phyloP scores from a whole-genome alignment of 2,888 invertebrate genomes.

The Tiliacea citrago region DNA sequence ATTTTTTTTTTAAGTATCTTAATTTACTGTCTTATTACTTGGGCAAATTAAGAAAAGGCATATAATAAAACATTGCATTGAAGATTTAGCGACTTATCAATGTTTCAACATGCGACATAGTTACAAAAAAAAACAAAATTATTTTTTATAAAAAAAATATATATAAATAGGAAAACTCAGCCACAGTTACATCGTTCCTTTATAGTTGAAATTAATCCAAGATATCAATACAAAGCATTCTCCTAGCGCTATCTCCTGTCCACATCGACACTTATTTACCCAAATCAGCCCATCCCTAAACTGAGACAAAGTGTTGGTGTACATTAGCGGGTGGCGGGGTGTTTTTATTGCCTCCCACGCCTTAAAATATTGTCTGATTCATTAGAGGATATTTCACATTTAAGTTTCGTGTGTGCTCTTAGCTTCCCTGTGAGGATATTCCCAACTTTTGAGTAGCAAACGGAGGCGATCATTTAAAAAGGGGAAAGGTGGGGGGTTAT shows the following conservation, averaged over 20 bases:
- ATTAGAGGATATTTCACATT: constrained; percentile 90
- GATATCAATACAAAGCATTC: constrained; percentile 62
- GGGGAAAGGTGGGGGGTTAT: constrained; percentile 76
- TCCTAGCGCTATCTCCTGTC: constrained; percentile 72
- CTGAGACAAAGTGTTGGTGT: constrained; percentile 88
- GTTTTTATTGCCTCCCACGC: constrained; percentile 89
- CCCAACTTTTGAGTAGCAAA: constrained; percentile 81
- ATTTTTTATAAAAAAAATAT: neutral
- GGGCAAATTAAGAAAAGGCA: neutral
- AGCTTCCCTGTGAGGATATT: constrained; percentile 80
- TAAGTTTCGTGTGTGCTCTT: constrained; percentile 88
- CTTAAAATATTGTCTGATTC: constrained; percentile 91
- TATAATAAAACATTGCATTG: neutral
- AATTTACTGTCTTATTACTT: neutral
- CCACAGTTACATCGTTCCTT: neutral
- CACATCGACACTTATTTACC: constrained; percentile 88
- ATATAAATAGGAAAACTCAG: neutral
- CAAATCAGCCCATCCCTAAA: constrained; percentile 84
- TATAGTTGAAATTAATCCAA: constrained; percentile 25
- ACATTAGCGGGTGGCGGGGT: constrained; percentile 86
- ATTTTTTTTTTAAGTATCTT: neutral
- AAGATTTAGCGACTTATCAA: no score
- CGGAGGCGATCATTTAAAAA: constrained; percentile 84
- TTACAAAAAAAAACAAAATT: no score
- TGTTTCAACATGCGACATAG: neutral